Percentiles rank a stretch among this genome's conserved stretches.
Evolutionary conservation across 53 echinoderm and acorn worm genomes (phyloP).

Genomic region (Temnopleurus reevesii): DNA sequence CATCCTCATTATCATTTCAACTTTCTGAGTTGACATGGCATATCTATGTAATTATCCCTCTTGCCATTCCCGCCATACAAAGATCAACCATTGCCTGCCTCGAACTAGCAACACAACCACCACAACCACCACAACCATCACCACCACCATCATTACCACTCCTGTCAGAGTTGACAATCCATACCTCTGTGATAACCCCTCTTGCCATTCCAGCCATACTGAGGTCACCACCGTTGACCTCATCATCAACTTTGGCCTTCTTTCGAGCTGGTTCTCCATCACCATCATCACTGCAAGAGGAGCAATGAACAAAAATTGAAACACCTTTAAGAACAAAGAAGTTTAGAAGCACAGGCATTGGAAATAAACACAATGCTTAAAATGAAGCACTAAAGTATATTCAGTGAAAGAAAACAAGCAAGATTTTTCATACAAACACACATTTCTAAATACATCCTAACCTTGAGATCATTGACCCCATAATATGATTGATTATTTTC

Average conservation of each 20-base stretch:
- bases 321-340: too few species aligned
- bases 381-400: too few species aligned
- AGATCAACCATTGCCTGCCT: too few species aligned
- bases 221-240: slow-evolving; percentile 69
- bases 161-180: too few species aligned
- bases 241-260: slow-evolving; percentile 70
- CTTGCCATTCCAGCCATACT: slow-evolving; percentile 91
- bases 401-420: too few species aligned
- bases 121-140: background rate
- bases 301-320: too few species aligned
- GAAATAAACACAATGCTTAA: too few species aligned
- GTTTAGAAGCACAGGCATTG: too few species aligned
- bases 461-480: too few species aligned
- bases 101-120: background rate
- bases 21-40: background rate
- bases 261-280: slow-evolving; percentile 67
- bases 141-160: background rate
- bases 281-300: slow-evolving; percentile 56
- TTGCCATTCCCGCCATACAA: slow-evolving; percentile 89
- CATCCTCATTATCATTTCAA: background rate
- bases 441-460: too few species aligned
- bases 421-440: too few species aligned
- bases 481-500: too few species aligned
- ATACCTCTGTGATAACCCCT: slow-evolving; percentile 85
- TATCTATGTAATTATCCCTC: slow-evolving; percentile 85